Evolutionary conservation across 2,888 invertebrate genomes (phyloP), one percentile per base, ranked within the genome.

Genomic region (Scaptomyza polygonia): DNA sequence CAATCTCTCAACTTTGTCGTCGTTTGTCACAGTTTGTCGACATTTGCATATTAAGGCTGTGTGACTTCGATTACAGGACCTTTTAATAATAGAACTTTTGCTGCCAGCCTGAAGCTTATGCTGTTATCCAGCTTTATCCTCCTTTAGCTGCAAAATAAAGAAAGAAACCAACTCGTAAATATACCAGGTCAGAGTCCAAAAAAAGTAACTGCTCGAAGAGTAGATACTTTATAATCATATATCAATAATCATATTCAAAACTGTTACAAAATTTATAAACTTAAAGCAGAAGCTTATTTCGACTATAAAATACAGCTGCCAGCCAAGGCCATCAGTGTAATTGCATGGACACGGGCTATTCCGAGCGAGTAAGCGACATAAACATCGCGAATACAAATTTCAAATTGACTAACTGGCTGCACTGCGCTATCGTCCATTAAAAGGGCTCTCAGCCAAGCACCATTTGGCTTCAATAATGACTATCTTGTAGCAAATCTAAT

Each of bases 401-500:
- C 72, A 69, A 72, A 76, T 59, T 72, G 72, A 67, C 59, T 74
- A 67, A 67, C 59, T 74, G 76, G 64, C 59, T 74, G 76, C 76
- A 74, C 76, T 64, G 57, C 21, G 45, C 40, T 39, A 30, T 5
- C 30, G 53, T 47, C 76, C 72, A 72, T 67, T 71, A 75, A 75
- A 67, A 55, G 54, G 51, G 61, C 62, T 64, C 67, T 47, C 44
- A 51, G 40, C 43, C 47, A 53, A 61, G 44, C 16, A 63, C 52
- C 72, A 65, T 68, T 75, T 75, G 61, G 76, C 40, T 62, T 42
- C 71, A 65, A 80, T 82, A 86, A 83, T 86, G 86, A 71, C 70
- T 83, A 78, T 80, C 85, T 84, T 81, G 82, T 76, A 69, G 49
- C 85, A 86, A 86, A 86, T 86, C 86, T 84, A 86, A 84, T 84